A percentile compares a stretch with the other conserved stretches of the same genome.
Conservation (phyloP, 2,888 invertebrate species). For the Melanargia galathea region DNA sequence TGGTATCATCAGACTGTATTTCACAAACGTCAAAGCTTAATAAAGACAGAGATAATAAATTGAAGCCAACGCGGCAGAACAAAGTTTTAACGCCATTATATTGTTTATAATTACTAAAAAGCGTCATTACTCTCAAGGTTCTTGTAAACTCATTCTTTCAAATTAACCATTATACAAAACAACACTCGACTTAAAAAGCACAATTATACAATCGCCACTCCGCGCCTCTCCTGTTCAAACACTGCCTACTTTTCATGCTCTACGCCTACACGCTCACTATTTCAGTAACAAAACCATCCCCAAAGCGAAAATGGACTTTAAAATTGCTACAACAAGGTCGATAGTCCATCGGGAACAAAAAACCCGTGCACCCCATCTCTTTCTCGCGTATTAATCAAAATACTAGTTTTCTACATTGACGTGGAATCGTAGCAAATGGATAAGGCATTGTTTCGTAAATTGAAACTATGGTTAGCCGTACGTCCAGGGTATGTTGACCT, state of each 20-base stretch:
- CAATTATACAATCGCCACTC: slow-evolving; percentile 67
- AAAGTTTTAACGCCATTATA: slow-evolving; percentile 26
- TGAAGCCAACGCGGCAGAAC: slow-evolving; percentile 18
- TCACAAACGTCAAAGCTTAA: slow-evolving; percentile 9
- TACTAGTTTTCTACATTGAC: slow-evolving; percentile 80
- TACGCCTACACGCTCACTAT: slow-evolving; percentile 80
- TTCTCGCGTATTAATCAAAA: slow-evolving; percentile 82
- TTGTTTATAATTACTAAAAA: slow-evolving; percentile 35
- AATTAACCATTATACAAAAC: slow-evolving; percentile 44
- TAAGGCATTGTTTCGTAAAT: slow-evolving; percentile 81
- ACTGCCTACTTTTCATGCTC: slow-evolving; percentile 80
- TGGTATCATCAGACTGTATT: not conserved
- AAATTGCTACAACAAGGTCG: slow-evolving; percentile 50
- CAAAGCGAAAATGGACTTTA: slow-evolving; percentile 61
- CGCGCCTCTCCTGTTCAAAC: slow-evolving; percentile 66
- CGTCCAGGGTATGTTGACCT: slow-evolving; percentile 58
- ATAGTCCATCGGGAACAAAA: slow-evolving; percentile 45
- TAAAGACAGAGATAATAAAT: slow-evolving; percentile 18
- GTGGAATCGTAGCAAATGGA: slow-evolving; percentile 80
- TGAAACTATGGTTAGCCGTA: slow-evolving; percentile 75
- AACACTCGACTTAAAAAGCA: slow-evolving; percentile 46
- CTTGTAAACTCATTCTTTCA: slow-evolving; percentile 38
- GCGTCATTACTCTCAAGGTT: slow-evolving; percentile 34
- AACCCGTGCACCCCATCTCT: slow-evolving; percentile 72
- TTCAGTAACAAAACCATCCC: slow-evolving; percentile 64